These are phyloP conservation scores for Chlorospingus flavigularis DNA, from an alignment of 2,797 vertebrate species.

Conservation along the genomic window DNA sequence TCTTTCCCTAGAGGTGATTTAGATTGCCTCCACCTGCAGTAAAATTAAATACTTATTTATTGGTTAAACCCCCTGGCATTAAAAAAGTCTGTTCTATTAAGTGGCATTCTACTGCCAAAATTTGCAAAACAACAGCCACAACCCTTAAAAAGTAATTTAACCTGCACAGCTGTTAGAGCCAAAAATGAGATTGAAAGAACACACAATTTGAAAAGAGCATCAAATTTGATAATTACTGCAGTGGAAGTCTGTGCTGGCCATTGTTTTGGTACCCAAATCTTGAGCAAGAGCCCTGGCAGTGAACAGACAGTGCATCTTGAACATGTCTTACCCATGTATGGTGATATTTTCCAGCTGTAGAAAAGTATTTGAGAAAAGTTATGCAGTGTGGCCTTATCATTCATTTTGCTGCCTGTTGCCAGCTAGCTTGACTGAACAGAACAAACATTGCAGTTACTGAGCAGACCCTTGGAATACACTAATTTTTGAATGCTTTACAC, in stretches of 20 bases:
- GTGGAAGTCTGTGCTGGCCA: background rate
- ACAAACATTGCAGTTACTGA: background rate
- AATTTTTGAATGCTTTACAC: background rate
- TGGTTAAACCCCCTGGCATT: background rate
- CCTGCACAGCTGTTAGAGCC: background rate
- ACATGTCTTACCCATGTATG: background rate
- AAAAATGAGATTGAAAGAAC: background rate
- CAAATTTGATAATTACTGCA: background rate
- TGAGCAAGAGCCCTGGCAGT: background rate
- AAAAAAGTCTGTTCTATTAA: background rate
- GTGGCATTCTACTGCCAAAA: background rate
- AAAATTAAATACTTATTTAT: background rate
- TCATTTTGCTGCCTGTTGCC: background rate
- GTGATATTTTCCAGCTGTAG: conserved; percentile 25
- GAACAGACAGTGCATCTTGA: background rate
- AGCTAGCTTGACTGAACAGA: background rate
- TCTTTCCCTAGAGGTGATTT: background rate
- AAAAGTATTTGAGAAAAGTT: conserved; percentile 9
- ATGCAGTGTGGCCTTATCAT: background rate
- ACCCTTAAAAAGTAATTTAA: background rate
- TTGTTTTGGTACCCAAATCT: background rate
- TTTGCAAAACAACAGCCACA: background rate
- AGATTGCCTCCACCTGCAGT: background rate
- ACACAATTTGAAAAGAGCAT: background rate
- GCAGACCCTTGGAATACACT: background rate